A percentile compares a stretch with the other conserved stretches of the same genome.
These are phyloP conservation scores for Drosophila pseudotalamancana DNA, from an alignment of 2,888 invertebrate species.

Conservation along the genomic window DNA sequence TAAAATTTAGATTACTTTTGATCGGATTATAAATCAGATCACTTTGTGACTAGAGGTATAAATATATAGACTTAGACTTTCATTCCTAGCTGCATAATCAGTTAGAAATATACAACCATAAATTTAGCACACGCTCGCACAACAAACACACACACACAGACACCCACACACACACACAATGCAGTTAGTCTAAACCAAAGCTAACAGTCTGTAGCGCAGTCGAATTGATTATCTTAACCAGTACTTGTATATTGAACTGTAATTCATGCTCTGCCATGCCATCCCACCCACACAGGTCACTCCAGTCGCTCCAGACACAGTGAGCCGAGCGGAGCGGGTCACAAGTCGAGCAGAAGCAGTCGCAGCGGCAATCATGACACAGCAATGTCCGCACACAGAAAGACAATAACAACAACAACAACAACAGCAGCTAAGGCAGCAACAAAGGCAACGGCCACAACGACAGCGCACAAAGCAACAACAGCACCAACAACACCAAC, in stretches of 20 bases:
- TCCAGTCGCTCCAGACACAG: conserved; percentile 80
- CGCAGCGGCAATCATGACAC: conserved; percentile 47
- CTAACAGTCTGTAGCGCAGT: conserved; percentile 30
- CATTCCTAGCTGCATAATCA: conserved; percentile 34
- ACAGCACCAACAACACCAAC: conserved; percentile 35
- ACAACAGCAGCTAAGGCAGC: conserved; percentile 24
- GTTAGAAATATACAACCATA: not conserved
- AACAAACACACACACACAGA: conserved; percentile 5
- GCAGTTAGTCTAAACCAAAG: conserved; percentile 19
- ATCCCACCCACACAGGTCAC: conserved; percentile 74
- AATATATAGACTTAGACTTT: not conserved
- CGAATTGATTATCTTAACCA: conserved; percentile 31
- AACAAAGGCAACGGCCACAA: conserved; percentile 24
- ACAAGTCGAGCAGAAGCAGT: conserved; percentile 49
- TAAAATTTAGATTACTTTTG: too few relatives aligned
- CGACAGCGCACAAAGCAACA: conserved; percentile 54
- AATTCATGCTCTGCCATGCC: conserved; percentile 18
- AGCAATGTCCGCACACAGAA: conserved; percentile 51
- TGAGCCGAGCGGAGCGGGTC: conserved; percentile 49
- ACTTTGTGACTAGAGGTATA: too few relatives aligned
- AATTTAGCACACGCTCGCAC: conserved; percentile 11
- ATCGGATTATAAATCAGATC: too few relatives aligned
- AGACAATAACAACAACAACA: conserved; percentile 34
- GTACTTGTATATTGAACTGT: not conserved
- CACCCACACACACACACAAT: conserved; percentile 3